phyloP scores from a whole-genome alignment of 2,888 invertebrate genomes.

The Linyphia triangularis region DNA sequence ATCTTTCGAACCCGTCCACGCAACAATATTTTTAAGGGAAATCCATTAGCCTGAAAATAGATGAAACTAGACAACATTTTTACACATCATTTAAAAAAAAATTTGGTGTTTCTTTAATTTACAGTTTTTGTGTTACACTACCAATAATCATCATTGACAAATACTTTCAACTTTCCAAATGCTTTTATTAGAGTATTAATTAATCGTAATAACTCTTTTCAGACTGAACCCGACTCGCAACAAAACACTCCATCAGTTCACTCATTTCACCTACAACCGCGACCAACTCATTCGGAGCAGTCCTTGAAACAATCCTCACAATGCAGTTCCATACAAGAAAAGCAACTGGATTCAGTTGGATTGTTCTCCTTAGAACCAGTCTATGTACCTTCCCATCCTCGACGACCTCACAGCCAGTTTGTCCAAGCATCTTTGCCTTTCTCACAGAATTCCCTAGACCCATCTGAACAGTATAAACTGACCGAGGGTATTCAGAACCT shows the following conservation, averaged over 20 bases:
- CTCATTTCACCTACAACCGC: conserved; percentile 1
- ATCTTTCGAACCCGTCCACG: too few species aligned
- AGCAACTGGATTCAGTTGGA: neutral
- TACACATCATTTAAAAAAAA: neutral
- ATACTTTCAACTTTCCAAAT: too few species aligned
- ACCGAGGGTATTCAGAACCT: neutral
- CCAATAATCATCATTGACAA: neutral
- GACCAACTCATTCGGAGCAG: neutral
- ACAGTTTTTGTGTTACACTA: neutral
- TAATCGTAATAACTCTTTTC: neutral
- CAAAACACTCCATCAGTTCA: neutral
- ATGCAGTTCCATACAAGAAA: neutral
- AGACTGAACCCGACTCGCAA: conserved; percentile 50
- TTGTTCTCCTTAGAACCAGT: neutral
- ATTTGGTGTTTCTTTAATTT: neutral
- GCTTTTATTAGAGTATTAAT: neutral
- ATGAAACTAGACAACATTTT: too few species aligned
- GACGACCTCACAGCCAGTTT: neutral
- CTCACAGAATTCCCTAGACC: neutral
- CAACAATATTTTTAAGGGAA: too few species aligned
- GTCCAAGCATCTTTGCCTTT: neutral
- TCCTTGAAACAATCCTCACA: neutral
- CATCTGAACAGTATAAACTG: neutral
- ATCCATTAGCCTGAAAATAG: too few species aligned
- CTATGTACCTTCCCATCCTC: neutral